Conservation (phyloP, 2,797 vertebrate genomes). For the Brachymystax lenok region DNA sequence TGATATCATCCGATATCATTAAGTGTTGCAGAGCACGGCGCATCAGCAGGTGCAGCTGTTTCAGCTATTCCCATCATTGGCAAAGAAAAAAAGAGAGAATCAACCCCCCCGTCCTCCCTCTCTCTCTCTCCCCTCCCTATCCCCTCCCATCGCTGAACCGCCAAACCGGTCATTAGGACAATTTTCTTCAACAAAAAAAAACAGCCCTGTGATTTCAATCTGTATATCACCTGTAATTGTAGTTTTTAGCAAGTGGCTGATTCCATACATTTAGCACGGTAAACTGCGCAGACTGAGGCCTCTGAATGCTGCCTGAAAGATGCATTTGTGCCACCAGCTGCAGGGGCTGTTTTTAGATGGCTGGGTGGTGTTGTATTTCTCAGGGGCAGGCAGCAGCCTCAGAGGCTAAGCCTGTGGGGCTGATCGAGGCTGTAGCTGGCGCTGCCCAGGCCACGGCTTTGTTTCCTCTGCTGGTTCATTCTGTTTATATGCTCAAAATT, state of each 20-base stretch:
- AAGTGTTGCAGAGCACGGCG: conserved; percentile 94
- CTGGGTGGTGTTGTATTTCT: conserved; percentile 63
- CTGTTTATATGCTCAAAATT: conserved; percentile 96
- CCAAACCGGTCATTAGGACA: conserved; percentile 99
- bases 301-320: conserved; percentile 82
- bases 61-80: conserved; percentile 48
- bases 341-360: conserved; percentile 92
- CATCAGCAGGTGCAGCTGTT: conserved; percentile 99
- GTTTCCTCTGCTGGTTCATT: conserved; percentile 86
- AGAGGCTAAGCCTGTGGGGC: conserved; percentile 12
- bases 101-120: conserved; percentile 69
- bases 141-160: conserved; percentile 67
- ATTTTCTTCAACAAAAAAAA: conserved; percentile 94
- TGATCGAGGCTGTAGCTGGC: conserved; percentile 32
- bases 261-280: conserved; percentile 99
- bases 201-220: conserved; percentile 99
- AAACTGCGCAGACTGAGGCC: conserved; percentile 84
- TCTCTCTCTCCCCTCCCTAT: conserved; percentile 52
- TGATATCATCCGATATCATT: conserved; percentile 99
- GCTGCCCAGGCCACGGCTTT: conserved; percentile 68
- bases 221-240: conserved; percentile 99
- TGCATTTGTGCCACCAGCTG: conserved; percentile 95
- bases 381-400: conserved; percentile 30
- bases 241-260: conserved; percentile 99
- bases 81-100: conserved; percentile 87